Evolutionary conservation across 1,140 invertebrate species (phyloP), one percentile per base, ranked within the genome.

Genomic region (Aphelinus atriplicis): DNA sequence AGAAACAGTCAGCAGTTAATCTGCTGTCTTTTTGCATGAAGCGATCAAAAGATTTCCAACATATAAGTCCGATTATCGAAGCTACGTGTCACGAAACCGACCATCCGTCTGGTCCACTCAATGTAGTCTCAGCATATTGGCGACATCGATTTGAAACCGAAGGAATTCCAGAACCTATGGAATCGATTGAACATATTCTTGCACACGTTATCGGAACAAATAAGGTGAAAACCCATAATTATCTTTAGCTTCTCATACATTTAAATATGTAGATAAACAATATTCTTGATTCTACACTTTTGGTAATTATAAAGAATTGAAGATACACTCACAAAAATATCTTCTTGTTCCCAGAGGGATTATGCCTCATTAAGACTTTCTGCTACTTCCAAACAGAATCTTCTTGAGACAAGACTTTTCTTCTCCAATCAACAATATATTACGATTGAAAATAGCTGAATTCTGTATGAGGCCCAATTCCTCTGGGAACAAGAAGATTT

Each of bases 121-220:
- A 60, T n/a, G 56, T 48, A 2, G 10, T 60, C 7, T 9, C 50
- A n/a, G 1, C 50, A 2, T 69, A 63, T 9, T 87, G 86, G 86
- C 79, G 80, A 56, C 71, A 80, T 61, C 77, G 78, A 76, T 86
- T 86, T 74, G 80, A 85, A 75, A 74, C 79, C 46, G 85, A 83
- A 55, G 81, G 81, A 57, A 75, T 87, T 55, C 73, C 84, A 9
- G 85, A 87, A 66, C 85, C 86, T 5, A 77, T 84, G 46, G 83
- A 85, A 71, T 87, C 86, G n/a, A 85, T 86, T 61, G 83, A 86
- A 60, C 84, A 86, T 69, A 87, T 87, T 68, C 66, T 85, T 57
- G 84, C 86, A 61, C 85, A 86, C 61, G 77, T 86, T 43, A 76
- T 86, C 66, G 84, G 83, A 47, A 82, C 72, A 81, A 77, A 5